These are phyloP conservation scores for Sarcophaga variegata DNA, from an alignment of 2,888 invertebrate species.

Conservation along the genomic window DNA sequence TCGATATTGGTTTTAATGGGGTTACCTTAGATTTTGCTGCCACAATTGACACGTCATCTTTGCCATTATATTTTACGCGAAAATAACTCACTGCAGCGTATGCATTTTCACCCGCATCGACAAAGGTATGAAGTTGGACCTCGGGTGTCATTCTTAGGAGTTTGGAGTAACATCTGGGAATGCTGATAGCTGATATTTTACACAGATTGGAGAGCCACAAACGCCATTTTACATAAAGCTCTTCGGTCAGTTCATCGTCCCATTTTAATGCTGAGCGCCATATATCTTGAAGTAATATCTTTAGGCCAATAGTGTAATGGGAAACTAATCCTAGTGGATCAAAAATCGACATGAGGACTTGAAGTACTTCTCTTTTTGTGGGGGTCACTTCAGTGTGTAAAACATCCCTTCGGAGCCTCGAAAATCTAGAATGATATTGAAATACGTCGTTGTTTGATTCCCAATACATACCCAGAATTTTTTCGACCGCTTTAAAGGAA, in stretches of 20 bases:
- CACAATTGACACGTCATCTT: neutral
- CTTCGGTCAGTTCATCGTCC: neutral
- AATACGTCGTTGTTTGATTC: slow-evolving; percentile 33
- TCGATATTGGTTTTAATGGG: neutral
- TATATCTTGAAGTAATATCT: neutral
- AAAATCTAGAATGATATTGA: slow-evolving; percentile 45
- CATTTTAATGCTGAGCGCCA: neutral
- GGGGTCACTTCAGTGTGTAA: neutral
- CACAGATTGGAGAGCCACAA: slow-evolving; percentile 27
- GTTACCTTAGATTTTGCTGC: slow-evolving; percentile 42
- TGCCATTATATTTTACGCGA: neutral
- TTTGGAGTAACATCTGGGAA: slow-evolving; percentile 48
- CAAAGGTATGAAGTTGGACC: slow-evolving; percentile 34
- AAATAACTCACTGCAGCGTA: too few relatives aligned
- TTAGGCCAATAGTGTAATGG: too few relatives aligned
- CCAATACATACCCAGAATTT: slow-evolving; percentile 10
- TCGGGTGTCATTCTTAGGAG: neutral
- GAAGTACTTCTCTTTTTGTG: slow-evolving; percentile 33
- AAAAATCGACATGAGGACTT: slow-evolving; percentile 17
- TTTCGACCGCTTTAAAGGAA: too few relatives aligned
- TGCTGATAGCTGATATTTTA: neutral
- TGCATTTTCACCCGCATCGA: slow-evolving; percentile 25
- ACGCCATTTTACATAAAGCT: slow-evolving; percentile 25
- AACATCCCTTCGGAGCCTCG: slow-evolving; percentile 23
- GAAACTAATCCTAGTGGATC: neutral